phyloP scores from a whole-genome alignment of 2,113 vertebrate species.

The Guaruba guarouba region DNA sequence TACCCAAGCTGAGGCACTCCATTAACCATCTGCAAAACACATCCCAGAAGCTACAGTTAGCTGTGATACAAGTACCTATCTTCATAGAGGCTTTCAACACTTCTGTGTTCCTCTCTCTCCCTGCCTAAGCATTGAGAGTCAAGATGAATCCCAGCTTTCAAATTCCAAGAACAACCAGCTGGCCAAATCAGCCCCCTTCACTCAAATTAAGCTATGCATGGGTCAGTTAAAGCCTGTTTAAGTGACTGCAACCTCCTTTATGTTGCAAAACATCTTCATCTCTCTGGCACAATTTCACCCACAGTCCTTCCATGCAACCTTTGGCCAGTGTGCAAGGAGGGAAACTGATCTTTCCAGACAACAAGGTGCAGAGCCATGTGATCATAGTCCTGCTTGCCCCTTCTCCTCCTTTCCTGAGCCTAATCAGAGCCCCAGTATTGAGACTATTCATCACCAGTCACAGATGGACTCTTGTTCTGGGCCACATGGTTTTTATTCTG shows the following conservation, averaged over 20 bases:
- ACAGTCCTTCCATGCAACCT: not conserved
- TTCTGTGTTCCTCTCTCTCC: not conserved
- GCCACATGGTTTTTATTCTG: not conserved
- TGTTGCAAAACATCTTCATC: not conserved
- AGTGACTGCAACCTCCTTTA: not conserved
- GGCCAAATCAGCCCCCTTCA: not conserved
- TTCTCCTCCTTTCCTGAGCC: not conserved
- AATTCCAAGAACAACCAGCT: not conserved
- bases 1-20: conserved; percentile 81
- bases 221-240: not conserved
- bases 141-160: not conserved
- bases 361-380: not conserved
- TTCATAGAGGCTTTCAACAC: not conserved
- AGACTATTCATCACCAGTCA: not conserved
- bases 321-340: not conserved
- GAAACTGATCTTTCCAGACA: not conserved
- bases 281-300: not conserved
- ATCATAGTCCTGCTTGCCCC: not conserved
- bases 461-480: not conserved
- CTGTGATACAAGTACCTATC: not conserved
- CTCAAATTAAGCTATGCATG: not conserved
- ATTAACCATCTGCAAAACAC: conserved; percentile 76
- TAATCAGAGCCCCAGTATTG: not conserved
- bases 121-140: not conserved
- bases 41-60: not conserved